Percentiles rank a stretch among this genome's conserved stretches.
These are phyloP conservation scores for Ernsta delagoae DNA, from an alignment of 2,888 invertebrate species.

Conservation along the genomic window DNA sequence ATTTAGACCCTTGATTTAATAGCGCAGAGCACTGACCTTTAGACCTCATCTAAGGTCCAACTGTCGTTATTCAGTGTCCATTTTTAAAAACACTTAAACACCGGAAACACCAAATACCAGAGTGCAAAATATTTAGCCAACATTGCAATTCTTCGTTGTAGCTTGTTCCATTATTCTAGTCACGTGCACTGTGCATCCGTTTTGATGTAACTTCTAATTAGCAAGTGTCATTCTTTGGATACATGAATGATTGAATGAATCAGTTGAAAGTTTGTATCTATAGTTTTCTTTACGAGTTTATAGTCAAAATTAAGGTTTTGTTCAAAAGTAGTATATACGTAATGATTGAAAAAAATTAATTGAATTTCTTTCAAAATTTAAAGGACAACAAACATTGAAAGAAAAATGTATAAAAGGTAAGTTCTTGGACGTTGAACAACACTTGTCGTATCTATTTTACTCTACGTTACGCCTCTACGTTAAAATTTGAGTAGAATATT, in stretches of 20 bases:
- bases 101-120: constrained; percentile 25
- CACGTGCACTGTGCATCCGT: constrained; percentile 51
- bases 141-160: constrained; percentile 44
- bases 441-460: too few species aligned
- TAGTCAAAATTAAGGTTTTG: too few species aligned
- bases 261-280: constrained; percentile 38
- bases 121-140: constrained; percentile 25
- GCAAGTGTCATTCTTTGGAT: constrained; percentile 49
- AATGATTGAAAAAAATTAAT: too few species aligned
- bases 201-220: constrained; percentile 53
- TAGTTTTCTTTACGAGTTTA: too few species aligned
- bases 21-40: background rate
- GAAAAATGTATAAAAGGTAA: too few species aligned
- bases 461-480: too few species aligned
- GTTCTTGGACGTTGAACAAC: too few species aligned
- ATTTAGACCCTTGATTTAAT: too few species aligned
- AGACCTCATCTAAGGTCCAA: background rate
- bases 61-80: background rate
- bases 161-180: constrained; percentile 14
- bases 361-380: too few species aligned
- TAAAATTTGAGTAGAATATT: too few species aligned
- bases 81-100: background rate
- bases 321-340: too few species aligned
- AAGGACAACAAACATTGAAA: too few species aligned
- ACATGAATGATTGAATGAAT: constrained; percentile 42